Conservation (phyloP, 2,797 vertebrate species). For the Rhodeus uyekii region DNA sequence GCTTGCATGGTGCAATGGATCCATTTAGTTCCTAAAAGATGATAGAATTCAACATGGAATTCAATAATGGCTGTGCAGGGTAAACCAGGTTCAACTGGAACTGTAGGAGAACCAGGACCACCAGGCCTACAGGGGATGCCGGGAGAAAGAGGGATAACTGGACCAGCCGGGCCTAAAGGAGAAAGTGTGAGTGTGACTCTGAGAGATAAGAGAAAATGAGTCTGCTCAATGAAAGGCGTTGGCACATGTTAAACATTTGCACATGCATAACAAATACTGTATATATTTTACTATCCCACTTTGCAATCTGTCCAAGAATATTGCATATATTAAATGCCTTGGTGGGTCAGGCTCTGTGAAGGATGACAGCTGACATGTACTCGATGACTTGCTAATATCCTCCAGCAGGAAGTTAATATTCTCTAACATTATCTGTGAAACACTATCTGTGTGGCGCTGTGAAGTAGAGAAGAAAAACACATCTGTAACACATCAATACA, state of each 20-base stretch:
- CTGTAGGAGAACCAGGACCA: constrained; percentile 86
- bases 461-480: neutral
- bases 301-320: constrained; percentile 11
- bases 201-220: neutral
- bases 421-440: constrained; percentile 7
- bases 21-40: neutral
- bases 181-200: constrained; percentile 82
- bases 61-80: constrained; percentile 72
- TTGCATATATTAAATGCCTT: constrained; percentile 11
- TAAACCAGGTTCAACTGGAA: constrained; percentile 82
- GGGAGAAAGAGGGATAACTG: constrained; percentile 76
- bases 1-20: neutral
- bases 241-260: neutral
- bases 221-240: constrained; percentile 11
- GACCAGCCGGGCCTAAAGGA: constrained; percentile 76
- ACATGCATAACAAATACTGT: constrained; percentile 4
- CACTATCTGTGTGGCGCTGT: neutral
- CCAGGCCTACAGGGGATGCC: constrained; percentile 86
- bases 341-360: neutral
- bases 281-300: neutral
- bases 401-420: constrained; percentile 15
- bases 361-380: neutral
- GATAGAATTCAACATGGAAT: neutral
- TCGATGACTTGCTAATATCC: constrained; percentile 4
- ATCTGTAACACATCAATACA: neutral